Evolutionary conservation across 1,140 invertebrate genomes (phyloP).

Genomic region (Neodiprion lecontei): DNA sequence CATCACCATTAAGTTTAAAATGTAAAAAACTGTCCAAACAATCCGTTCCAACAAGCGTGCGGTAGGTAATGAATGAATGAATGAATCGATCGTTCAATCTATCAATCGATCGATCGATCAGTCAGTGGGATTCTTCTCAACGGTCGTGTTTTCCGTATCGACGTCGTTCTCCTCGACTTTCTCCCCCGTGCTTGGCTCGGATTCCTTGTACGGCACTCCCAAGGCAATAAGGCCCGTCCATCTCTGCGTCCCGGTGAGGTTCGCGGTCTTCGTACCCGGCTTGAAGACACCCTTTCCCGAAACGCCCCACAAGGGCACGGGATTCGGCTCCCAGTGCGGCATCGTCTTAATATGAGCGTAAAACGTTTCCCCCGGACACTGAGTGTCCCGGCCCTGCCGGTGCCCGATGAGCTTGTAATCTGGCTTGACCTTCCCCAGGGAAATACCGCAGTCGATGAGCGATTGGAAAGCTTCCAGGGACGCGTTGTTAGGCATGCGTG

Average conservation of each 20-base stretch:
- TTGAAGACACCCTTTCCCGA: too few relatives aligned
- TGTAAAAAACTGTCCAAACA: too few relatives aligned
- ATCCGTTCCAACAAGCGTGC: too few relatives aligned
- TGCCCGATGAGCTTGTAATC: slow-evolving; percentile 62
- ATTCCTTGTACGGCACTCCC: neutral
- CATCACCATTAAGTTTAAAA: neutral
- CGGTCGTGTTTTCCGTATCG: neutral
- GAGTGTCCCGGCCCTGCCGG: slow-evolving; percentile 57
- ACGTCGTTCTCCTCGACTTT: neutral
- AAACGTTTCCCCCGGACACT: slow-evolving; percentile 61
- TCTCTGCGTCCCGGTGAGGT: neutral
- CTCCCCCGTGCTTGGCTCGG: neutral
- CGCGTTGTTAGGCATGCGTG: slow-evolving; percentile 53
- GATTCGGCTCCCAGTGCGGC: slow-evolving; percentile 54
- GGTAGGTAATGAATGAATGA: too few relatives aligned
- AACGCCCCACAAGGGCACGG: slow-evolving; percentile 22
- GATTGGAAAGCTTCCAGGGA: slow-evolving; percentile 53
- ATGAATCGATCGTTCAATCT: too few relatives aligned
- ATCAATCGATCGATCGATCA: too few relatives aligned
- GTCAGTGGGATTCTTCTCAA: neutral
- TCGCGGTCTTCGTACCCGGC: neutral
- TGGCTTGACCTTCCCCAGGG: slow-evolving; percentile 46
- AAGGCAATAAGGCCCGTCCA: neutral
- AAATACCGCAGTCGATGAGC: slow-evolving; percentile 58
- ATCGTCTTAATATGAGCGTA: slow-evolving; percentile 62